Conservation (phyloP, 1,140 invertebrate species). For the Lutraria rhynchaena region DNA sequence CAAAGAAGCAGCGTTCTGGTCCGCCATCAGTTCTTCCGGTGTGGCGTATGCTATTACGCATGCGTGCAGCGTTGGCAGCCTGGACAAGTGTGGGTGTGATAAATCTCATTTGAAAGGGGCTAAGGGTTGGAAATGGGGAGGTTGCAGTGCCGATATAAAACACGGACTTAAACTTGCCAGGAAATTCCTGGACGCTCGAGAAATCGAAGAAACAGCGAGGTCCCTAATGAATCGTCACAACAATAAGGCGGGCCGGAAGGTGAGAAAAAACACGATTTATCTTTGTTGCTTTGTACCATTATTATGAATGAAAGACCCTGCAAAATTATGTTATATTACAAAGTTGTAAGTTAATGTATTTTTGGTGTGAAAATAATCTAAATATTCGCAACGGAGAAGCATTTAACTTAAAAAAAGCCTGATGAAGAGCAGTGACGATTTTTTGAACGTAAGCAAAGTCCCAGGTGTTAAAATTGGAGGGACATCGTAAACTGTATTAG, state of each 20-base stretch:
- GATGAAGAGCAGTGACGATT: no score
- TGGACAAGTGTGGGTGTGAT: slow-evolving; percentile 93
- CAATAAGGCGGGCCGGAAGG: slow-evolving; percentile 95
- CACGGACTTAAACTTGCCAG: slow-evolving; percentile 84
- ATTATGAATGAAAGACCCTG: no score
- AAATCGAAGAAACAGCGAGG: slow-evolving; percentile 86
- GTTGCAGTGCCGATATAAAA: slow-evolving; percentile 85
- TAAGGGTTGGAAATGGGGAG: slow-evolving; percentile 81
- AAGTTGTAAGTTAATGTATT: no score
- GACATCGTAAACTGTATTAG: no score
- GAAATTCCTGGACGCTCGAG: slow-evolving; percentile 84
- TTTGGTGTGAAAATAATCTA: no score
- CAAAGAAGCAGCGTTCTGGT: slow-evolving; percentile 83
- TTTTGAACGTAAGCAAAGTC: no score
- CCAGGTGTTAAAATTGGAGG: no score
- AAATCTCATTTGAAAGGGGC: slow-evolving; percentile 69
- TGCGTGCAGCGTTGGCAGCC: slow-evolving; percentile 91
- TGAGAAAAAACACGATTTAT: no score
- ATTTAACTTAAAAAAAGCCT: no score
- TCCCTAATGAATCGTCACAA: slow-evolving; percentile 97
- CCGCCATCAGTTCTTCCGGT: slow-evolving; percentile 89
- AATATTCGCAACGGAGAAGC: no score
- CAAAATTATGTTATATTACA: no score
- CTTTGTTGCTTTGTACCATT: no score
- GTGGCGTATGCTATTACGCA: slow-evolving; percentile 92